These are phyloP conservation scores for Antitype chi DNA, from an alignment of 2,888 invertebrate species.

Conservation along the genomic window DNA sequence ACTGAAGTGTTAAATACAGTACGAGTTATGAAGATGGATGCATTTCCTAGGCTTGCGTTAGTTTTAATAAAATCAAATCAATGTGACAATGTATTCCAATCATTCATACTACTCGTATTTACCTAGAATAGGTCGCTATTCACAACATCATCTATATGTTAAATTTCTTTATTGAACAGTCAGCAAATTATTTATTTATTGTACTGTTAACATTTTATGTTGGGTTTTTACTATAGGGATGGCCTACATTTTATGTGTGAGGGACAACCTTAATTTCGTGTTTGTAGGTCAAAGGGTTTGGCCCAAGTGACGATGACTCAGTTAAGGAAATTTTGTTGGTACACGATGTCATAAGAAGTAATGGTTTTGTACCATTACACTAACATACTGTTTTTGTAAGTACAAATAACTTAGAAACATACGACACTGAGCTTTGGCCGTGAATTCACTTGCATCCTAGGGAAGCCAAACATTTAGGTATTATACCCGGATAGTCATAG, in stretches of 20 bases:
- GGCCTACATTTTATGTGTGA: slow-evolving; percentile 45
- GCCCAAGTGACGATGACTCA: slow-evolving; percentile 52
- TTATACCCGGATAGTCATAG: neutral
- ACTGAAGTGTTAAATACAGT: slow-evolving; percentile 1
- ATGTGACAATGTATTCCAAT: neutral
- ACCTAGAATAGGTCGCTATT: neutral
- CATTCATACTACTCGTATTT: neutral
- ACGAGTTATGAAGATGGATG: neutral
- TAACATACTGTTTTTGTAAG: slow-evolving; percentile 12
- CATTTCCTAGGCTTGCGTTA: neutral
- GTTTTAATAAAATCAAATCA: neutral
- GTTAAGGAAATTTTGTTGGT: slow-evolving; percentile 29
- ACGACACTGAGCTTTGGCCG: neutral
- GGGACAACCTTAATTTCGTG: slow-evolving; percentile 51
- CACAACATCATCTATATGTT: neutral
- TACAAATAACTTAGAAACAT: neutral
- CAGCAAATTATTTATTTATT: slow-evolving; percentile 34
- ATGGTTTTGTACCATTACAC: slow-evolving; percentile 1
- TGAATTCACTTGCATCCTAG: neutral
- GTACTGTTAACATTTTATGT: slow-evolving; percentile 20
- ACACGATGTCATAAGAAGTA: neutral
- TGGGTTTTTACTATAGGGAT: slow-evolving; percentile 44
- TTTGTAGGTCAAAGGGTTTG: slow-evolving; percentile 67
- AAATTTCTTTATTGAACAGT: slow-evolving; percentile 4
- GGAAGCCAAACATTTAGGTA: neutral